phyloP scores from a whole-genome alignment of 2,888 invertebrate species.

The Cataglyphis albicans region DNA sequence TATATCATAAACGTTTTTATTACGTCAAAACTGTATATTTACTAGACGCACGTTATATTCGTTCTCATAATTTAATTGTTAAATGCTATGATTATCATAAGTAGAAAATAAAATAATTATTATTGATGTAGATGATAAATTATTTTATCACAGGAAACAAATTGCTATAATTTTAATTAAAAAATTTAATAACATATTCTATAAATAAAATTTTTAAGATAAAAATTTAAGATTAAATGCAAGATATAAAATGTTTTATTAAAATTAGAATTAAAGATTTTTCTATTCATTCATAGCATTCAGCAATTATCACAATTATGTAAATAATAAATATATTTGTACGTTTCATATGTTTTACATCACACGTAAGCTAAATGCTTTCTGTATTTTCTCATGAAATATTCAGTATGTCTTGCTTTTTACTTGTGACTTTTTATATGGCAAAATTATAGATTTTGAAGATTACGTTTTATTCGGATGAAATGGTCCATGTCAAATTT shows the following conservation, averaged over 20 bases:
- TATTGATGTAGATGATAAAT: not conserved
- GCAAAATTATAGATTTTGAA: not conserved
- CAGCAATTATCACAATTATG: not conserved
- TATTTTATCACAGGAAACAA: not conserved
- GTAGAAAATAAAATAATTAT: not conserved
- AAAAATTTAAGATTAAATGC: no score
- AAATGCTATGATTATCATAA: not conserved
- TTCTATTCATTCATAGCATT: not conserved
- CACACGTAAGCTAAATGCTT: not conserved
- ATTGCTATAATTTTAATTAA: not conserved
- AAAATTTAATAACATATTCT: not conserved
- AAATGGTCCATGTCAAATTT: conserved; percentile 13
- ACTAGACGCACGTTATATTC: not conserved
- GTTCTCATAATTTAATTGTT: not conserved
- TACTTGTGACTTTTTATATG: conserved; percentile 4
- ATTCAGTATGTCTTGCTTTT: not conserved
- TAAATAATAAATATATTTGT: not conserved
- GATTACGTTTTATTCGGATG: not conserved
- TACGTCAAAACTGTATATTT: not conserved
- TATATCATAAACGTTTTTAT: not conserved
- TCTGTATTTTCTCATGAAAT: conserved; percentile 7
- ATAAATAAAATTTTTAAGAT: not conserved
- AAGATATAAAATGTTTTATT: not conserved
- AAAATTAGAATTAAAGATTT: not conserved
- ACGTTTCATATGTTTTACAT: not conserved